These are phyloP conservation scores for Alaudala cheleensis DNA, from an alignment of 2,113 vertebrate species.

Conservation along the genomic window DNA sequence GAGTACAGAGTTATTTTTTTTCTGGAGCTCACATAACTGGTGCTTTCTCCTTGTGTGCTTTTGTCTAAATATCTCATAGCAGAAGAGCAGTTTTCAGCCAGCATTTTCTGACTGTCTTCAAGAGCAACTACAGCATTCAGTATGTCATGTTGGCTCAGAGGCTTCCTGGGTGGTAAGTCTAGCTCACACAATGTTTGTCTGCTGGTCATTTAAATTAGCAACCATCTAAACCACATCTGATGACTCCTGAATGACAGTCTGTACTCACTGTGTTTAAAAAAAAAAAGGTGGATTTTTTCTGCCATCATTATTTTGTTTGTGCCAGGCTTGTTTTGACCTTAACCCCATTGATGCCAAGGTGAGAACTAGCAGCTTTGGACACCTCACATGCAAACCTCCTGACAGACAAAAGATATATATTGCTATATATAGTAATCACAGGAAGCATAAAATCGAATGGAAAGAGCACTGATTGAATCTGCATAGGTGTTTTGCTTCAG, in stretches of 20 bases:
- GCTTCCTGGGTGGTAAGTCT: neutral
- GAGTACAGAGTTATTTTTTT: neutral
- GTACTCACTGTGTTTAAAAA: neutral
- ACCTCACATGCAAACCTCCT: neutral
- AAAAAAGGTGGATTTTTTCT: rapidly evolving
- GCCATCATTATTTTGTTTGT: neutral
- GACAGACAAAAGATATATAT: neutral
- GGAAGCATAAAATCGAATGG: neutral
- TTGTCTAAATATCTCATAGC: neutral
- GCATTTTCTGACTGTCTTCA: neutral
- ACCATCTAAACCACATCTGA: neutral
- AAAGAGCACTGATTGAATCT: neutral
- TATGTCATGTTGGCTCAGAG: neutral
- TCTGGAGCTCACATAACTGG: neutral
- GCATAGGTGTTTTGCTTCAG: neutral
- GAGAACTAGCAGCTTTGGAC: neutral
- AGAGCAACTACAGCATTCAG: neutral
- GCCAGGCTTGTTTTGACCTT: neutral
- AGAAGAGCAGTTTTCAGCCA: neutral
- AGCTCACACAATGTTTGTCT: neutral
- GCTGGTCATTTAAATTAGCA: neutral
- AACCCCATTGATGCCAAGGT: neutral
- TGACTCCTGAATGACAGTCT: neutral
- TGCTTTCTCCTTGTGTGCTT: neutral
- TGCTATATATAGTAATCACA: neutral